phyloP scores from a whole-genome alignment of 2,797 vertebrate genomes.

The Telmatherina bonti region DNA sequence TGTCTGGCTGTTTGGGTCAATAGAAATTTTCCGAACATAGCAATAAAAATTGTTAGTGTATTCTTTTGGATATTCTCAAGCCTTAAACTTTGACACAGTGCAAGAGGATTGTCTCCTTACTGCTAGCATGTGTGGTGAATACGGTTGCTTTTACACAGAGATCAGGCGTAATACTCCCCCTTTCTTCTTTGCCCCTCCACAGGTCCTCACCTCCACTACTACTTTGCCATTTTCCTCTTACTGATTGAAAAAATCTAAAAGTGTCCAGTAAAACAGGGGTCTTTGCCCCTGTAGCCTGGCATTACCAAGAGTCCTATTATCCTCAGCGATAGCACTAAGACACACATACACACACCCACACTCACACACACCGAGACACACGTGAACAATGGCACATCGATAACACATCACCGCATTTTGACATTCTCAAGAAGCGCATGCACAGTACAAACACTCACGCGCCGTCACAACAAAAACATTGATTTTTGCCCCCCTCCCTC shows the following conservation, averaged over 20 bases:
- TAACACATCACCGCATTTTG: constrained; percentile 75
- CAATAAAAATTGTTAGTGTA: neutral
- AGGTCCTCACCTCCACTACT: constrained; percentile 62
- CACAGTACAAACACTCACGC: constrained; percentile 11
- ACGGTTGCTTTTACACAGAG: constrained; percentile 44
- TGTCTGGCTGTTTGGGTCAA: too few relatives aligned
- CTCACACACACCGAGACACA: constrained; percentile 34
- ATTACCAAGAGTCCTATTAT: constrained; percentile 81
- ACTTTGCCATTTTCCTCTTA: constrained; percentile 78
- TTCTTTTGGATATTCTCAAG: neutral
- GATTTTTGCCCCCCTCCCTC: constrained; percentile 88
- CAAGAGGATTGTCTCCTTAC: constrained; percentile 17
- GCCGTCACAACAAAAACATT: constrained; percentile 89
- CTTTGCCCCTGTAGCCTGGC: constrained; percentile 79
- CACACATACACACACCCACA: constrained; percentile 41
- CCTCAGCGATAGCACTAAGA: constrained; percentile 70
- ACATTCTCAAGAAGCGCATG: constrained; percentile 60
- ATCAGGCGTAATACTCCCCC: constrained; percentile 9
- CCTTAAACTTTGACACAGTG: constrained; percentile 18
- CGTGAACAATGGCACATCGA: constrained; percentile 68
- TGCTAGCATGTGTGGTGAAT: constrained; percentile 45
- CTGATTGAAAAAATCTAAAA: constrained; percentile 80
- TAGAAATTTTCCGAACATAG: too few relatives aligned
- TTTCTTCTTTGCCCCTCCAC: constrained; percentile 41
- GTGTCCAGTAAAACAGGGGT: constrained; percentile 76